phyloP scores from a whole-genome alignment of 1,140 invertebrate species.

The Microvelia longipes region DNA sequence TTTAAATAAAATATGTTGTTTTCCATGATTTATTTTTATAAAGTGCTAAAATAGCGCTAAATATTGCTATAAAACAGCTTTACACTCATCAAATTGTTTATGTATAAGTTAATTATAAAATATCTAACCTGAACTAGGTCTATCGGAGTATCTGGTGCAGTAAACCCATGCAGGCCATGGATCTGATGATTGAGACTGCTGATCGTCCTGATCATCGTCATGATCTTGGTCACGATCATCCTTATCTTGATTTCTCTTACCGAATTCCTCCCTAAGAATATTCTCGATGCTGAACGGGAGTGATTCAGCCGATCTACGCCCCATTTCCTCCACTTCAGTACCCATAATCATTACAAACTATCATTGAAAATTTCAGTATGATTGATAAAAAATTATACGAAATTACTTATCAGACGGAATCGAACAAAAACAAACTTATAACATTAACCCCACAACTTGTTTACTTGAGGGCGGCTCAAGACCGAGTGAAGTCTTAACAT shows the following conservation, averaged over 20 bases:
- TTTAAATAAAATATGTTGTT: too few species aligned
- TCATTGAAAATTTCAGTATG: background rate
- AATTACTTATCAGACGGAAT: background rate
- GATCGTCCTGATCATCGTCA: background rate
- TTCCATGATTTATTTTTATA: too few species aligned
- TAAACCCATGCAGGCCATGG: constrained; percentile 76
- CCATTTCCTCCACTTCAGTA: constrained; percentile 28
- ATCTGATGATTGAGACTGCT: constrained; percentile 2
- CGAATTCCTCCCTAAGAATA: constrained; percentile 45
- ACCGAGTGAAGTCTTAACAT: background rate
- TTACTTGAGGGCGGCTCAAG: background rate
- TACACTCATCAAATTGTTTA: too few species aligned
- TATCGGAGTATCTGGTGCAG: constrained; percentile 86
- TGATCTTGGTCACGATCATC: background rate
- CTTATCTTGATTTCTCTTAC: constrained; percentile 18
- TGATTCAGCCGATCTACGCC: background rate
- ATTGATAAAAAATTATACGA: background rate
- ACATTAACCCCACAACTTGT: background rate
- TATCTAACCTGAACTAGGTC: constrained; percentile 69
- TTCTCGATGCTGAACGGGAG: constrained; percentile 43
- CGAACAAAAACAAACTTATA: background rate
- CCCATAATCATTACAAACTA: constrained; percentile 16
- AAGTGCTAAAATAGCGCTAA: too few species aligned
- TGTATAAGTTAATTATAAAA: too few species aligned
- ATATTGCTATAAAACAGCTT: too few species aligned